Evolutionary conservation across 2,888 invertebrate genomes (phyloP).

Genomic region (Amblyjoppa fuscipennis): DNA sequence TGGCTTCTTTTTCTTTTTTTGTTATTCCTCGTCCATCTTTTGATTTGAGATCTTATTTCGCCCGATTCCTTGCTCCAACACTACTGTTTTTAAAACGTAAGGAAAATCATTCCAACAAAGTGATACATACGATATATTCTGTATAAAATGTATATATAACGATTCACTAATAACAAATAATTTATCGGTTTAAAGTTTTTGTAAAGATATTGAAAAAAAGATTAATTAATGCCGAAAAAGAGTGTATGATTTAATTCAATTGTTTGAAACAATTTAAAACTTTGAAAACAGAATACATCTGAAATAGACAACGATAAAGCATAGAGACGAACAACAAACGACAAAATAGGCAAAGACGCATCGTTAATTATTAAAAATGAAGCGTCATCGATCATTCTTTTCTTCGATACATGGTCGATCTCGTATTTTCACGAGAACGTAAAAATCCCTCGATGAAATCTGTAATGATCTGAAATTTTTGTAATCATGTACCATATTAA

Average conservation of each 20-base stretch:
- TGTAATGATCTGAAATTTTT: neutral
- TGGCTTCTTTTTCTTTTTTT: neutral
- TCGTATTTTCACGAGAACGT: slow-evolving; percentile 3
- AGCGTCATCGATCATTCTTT: neutral
- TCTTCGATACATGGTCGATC: slow-evolving; percentile 2
- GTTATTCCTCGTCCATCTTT: neutral
- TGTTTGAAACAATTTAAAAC: neutral
- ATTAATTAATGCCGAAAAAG: neutral
- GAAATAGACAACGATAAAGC: neutral
- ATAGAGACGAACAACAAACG: neutral
- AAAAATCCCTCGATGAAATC: slow-evolving; percentile 16
- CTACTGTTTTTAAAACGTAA: neutral
- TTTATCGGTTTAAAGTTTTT: neutral
- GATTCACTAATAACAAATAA: neutral
- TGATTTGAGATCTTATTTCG: neutral
- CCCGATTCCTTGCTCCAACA: neutral
- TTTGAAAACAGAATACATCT: slow-evolving; percentile 4
- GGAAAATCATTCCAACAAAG: slow-evolving; percentile 7
- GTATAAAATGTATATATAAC: slow-evolving; percentile 1
- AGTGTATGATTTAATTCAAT: neutral
- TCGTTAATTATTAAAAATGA: neutral
- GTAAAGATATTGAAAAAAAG: neutral
- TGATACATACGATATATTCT: slow-evolving; percentile 20
- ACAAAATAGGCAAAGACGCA: slow-evolving; percentile 8
- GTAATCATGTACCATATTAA: neutral